Evolutionary conservation across 2,797 vertebrate species (phyloP).

Genomic region (Pangasius larnaudii): DNA sequence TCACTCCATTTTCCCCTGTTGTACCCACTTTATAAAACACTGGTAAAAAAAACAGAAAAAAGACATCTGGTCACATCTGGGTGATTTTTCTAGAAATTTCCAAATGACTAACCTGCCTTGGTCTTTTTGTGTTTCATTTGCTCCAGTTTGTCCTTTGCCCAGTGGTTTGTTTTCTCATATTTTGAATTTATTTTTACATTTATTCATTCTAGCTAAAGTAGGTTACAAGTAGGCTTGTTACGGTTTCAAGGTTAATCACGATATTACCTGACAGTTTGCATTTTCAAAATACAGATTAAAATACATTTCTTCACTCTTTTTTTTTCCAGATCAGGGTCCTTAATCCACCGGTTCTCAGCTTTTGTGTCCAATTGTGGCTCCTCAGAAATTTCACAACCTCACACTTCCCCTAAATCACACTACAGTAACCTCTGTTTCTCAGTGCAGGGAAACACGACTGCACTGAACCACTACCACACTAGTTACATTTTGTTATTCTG

Average conservation of each 20-base stretch:
- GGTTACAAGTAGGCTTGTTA: not conserved
- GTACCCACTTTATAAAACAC: constrained; percentile 14
- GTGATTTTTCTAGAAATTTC: constrained; percentile 24
- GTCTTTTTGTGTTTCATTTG: not conserved
- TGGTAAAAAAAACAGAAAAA: constrained; percentile 23
- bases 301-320: not conserved
- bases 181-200: not conserved
- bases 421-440: not conserved
- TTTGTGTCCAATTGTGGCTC: not conserved
- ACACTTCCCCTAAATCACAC: not conserved
- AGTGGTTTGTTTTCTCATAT: not conserved
- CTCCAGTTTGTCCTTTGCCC: not conserved
- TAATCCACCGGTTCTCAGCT: too few relatives aligned
- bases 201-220: not conserved
- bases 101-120: constrained; percentile 31
- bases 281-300: not conserved
- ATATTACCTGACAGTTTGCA: not conserved
- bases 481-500: not conserved
- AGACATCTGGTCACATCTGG: constrained; percentile 14
- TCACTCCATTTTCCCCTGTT: constrained; percentile 28
- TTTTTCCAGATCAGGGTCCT: not conserved
- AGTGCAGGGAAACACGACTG: not conserved
- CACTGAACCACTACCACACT: not conserved
- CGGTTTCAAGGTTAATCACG: not conserved
- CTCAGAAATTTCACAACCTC: not conserved